Percentiles rank a stretch among this genome's conserved stretches.
phyloP scores from a whole-genome alignment of 2,113 vertebrate genomes.

The Aepyceros melampus region DNA sequence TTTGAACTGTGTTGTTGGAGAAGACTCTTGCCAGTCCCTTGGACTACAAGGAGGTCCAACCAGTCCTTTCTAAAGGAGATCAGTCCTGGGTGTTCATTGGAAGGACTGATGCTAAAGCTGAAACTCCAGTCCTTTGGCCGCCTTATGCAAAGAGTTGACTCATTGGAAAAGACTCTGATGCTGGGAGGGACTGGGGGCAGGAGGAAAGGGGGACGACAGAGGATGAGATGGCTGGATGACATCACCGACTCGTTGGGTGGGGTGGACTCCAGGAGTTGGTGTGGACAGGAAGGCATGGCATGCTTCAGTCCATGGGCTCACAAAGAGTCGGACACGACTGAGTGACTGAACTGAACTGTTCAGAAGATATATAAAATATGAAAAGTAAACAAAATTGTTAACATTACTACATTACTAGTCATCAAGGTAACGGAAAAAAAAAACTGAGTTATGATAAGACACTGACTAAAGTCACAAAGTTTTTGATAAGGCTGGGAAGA shows the following conservation, averaged over 20 bases:
- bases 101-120: not conserved
- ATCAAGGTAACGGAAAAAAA: not conserved
- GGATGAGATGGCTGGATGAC: not conserved
- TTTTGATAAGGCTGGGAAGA: not conserved
- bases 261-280: not conserved
- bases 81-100: not conserved
- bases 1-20: not conserved
- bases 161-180: not conserved
- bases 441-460: not conserved
- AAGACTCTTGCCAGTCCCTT: not conserved
- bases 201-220: not conserved
- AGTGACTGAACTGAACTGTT: not conserved
- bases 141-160: rapidly evolving
- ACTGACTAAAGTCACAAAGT: not conserved
- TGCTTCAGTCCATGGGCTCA: not conserved
- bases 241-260: rapidly evolving
- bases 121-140: not conserved
- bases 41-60: not conserved
- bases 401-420: not conserved
- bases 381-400: not conserved
- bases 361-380: not conserved
- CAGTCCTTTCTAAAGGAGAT: not conserved
- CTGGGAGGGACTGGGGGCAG: not conserved
- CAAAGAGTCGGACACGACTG: not conserved
- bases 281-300: not conserved